Conservation (phyloP, 2,888 invertebrate genomes). For the Acronicta aceris region DNA sequence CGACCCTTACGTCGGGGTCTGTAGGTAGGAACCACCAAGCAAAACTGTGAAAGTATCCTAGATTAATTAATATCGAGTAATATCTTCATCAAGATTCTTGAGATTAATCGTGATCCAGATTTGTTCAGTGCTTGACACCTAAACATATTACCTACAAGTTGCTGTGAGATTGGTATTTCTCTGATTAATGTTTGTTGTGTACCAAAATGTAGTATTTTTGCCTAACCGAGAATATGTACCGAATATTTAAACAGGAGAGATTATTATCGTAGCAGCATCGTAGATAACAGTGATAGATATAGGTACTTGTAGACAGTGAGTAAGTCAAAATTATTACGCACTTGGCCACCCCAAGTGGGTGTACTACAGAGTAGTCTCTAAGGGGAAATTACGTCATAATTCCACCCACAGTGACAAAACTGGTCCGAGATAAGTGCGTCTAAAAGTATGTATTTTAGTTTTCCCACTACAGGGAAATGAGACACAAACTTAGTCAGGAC, state of each 20-base stretch:
- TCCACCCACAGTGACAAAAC: conserved; percentile 42
- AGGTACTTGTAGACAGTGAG: conserved; percentile 20
- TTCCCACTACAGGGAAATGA: conserved; percentile 43
- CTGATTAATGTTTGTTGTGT: neutral
- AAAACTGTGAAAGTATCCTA: too few relatives aligned
- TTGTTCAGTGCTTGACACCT: neutral
- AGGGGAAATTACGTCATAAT: conserved; percentile 39
- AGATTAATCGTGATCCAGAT: too few relatives aligned
- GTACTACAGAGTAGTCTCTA: conserved; percentile 39
- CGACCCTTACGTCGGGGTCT: too few relatives aligned
- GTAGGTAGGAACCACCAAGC: too few relatives aligned
- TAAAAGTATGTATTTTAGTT: conserved; percentile 43
- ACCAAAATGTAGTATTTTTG: neutral
- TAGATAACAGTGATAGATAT: too few relatives aligned
- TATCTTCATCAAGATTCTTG: too few relatives aligned
- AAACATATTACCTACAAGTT: neutral
- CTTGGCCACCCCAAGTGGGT: conserved; percentile 41
- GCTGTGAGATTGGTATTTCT: neutral
- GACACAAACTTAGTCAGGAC: conserved; percentile 51
- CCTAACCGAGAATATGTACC: neutral
- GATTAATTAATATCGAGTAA: too few relatives aligned
- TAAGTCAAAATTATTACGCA: conserved; percentile 41
- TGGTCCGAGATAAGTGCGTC: conserved; percentile 43
- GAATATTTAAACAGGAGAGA: conserved; percentile 18
- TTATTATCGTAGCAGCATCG: conserved; percentile 9